Conservation (phyloP, 2,113 vertebrate genomes). For the Melanocharis versteri region DNA sequence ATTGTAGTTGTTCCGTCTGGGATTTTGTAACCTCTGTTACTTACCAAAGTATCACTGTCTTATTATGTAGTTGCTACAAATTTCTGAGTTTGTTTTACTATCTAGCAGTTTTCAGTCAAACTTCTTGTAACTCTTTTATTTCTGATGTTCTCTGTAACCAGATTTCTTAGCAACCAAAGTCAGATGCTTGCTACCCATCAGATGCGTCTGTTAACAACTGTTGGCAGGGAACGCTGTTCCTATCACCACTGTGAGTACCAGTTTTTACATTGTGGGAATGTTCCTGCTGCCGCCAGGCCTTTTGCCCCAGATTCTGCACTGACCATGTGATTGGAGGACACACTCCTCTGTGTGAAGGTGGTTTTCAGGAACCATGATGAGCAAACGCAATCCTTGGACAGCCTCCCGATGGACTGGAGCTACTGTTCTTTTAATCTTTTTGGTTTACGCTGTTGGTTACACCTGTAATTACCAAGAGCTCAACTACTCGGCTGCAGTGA, state of each 20-base stretch:
- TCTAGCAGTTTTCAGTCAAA: neutral
- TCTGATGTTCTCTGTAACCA: neutral
- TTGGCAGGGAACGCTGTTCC: neutral
- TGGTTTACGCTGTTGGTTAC: neutral
- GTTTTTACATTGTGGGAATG: neutral
- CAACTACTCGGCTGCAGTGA: neutral
- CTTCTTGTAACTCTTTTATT: neutral
- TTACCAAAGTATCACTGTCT: neutral
- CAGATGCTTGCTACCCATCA: neutral
- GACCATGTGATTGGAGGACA: neutral
- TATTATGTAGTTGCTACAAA: neutral
- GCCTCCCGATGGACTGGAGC: neutral
- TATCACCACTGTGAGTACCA: neutral
- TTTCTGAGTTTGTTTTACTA: neutral
- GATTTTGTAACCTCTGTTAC: neutral
- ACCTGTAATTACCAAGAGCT: neutral
- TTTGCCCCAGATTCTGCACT: neutral
- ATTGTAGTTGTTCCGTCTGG: neutral
- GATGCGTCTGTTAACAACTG: neutral
- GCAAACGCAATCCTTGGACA: neutral
- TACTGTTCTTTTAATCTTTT: neutral
- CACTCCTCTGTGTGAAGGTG: neutral
- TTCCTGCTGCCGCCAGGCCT: neutral
- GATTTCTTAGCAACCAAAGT: constrained; percentile 3
- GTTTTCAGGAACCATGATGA: neutral